Evolutionary conservation across 2,888 invertebrate genomes (phyloP).

Genomic region (Pandemis cinnamomeana): DNA sequence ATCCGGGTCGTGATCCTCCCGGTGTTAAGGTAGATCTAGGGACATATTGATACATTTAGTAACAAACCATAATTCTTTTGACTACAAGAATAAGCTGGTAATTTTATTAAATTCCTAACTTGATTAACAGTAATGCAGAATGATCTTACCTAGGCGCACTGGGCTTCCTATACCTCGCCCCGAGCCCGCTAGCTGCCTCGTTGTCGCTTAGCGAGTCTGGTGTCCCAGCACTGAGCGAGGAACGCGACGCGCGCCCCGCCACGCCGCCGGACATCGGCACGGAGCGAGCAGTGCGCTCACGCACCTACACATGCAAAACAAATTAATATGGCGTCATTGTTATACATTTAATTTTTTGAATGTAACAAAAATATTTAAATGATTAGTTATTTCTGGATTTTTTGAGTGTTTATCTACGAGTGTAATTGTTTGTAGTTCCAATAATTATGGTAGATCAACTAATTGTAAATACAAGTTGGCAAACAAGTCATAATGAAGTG

Average conservation of each 20-base stretch:
- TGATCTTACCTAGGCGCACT: constrained; percentile 80
- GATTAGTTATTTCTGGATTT: not conserved
- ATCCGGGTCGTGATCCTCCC: constrained; percentile 92
- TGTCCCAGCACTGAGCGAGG: constrained; percentile 93
- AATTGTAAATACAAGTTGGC: constrained; percentile 30
- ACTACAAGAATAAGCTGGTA: too few relatives aligned
- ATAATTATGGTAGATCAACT: not conserved
- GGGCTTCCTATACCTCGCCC: constrained; percentile 88
- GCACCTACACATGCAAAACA: constrained; percentile 86
- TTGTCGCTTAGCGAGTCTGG: constrained; percentile 96
- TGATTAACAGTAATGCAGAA: not conserved
- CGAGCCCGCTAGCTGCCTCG: constrained; percentile 90
- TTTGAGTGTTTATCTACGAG: not conserved
- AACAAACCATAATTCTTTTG: too few relatives aligned
- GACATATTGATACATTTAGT: constrained; percentile 1
- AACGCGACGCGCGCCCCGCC: constrained; percentile 88
- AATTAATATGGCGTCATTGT: not conserved
- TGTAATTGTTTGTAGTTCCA: not conserved
- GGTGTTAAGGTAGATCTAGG: constrained; percentile 89
- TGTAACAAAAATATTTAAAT: not conserved
- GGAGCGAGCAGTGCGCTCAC: constrained; percentile 95
- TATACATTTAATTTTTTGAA: not conserved
- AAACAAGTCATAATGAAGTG: not conserved
- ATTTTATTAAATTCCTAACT: not conserved
- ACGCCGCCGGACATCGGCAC: constrained; percentile 91